Base-by-base conservation (phyloP, 1,140 invertebrate genomes). In the Heliothis virescens region DNA sequence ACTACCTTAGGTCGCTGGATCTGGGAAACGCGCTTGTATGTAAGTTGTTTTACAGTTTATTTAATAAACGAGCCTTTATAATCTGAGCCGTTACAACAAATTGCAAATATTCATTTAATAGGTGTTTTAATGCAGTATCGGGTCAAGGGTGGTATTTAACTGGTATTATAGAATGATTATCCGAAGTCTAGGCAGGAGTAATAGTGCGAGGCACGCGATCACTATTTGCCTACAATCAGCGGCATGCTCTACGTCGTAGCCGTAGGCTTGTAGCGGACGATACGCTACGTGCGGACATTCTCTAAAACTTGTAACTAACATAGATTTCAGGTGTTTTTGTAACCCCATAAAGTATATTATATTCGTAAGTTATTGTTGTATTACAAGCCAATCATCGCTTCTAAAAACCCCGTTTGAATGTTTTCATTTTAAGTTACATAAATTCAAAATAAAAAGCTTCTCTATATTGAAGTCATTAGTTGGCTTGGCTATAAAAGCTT, bases 131-230 rank as follows among this genome's bases (percentile, higher is more conserved):
- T 85, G 81, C 79, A 85, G 59, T 75, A 78, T 71, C 57, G 60
- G 83, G 82, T 86, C 85, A 86, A 85, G 80, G 81, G 79, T 82
- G 79, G 71, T 80, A 81, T 86, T 83, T 83, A 84, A 72, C 74
- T 65, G 83, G 82, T 88, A 86, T 85, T 89, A 83, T 82, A 80
- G 82, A 88, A 85, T 87, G 86, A 90, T 90, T 90, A 86, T 85
- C 84, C 82, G 83, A 81, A 85, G 75, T 83, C 72, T 80, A 60
- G 80, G 80, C 73, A 83, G 83, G 69, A 79, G 85, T 86, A 86
- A 86, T 85, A 76, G 85, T 83, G 85, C 80, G 65, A 73, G 82
- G 79, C 89, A 90, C 89, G 89, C 87, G 87, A 90, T 77, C 75
- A 82, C 80, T 88, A 84, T 86, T 85, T 81, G 82, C 84, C 72